Percentiles rank a stretch among this genome's conserved stretches.
phyloP scores from a whole-genome alignment of 1,140 invertebrate species.

The Mycetomoellerius zeteki region DNA sequence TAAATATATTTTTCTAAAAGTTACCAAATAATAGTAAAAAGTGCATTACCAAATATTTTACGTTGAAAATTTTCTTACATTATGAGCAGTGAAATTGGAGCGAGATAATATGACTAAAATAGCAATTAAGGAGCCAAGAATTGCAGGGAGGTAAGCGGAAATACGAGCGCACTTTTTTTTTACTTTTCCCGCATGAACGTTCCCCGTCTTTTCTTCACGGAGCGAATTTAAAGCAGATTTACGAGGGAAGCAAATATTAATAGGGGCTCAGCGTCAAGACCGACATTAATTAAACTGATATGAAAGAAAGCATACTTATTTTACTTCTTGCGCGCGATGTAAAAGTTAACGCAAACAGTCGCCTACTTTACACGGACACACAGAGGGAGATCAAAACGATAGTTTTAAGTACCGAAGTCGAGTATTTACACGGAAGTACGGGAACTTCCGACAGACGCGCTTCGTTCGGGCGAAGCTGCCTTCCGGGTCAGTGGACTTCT shows the following conservation, averaged over 20 bases:
- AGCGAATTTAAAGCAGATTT: constrained; percentile 56
- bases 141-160: constrained; percentile 31
- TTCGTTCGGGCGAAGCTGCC: constrained; percentile 22
- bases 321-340: constrained; percentile 45
- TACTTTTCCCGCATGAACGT: constrained; percentile 31
- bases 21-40: background rate
- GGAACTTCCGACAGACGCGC: constrained; percentile 41
- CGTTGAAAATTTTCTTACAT: constrained; percentile 33
- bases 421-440: constrained; percentile 45
- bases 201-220: constrained; percentile 42
- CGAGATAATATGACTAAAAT: constrained; percentile 49
- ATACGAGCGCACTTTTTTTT: constrained; percentile 8
- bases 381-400: constrained; percentile 21
- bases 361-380: background rate
- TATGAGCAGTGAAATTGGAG: constrained; percentile 43
- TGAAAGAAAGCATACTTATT: constrained; percentile 45
- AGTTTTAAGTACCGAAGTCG: constrained; percentile 41
- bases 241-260: constrained; percentile 58
- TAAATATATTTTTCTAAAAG: background rate
- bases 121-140: constrained; percentile 54
- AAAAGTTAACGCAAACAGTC: constrained; percentile 41
- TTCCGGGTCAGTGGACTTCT: constrained; percentile 45
- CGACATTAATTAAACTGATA: constrained; percentile 62
- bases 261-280: constrained; percentile 50
- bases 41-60: constrained; percentile 14